Evolutionary conservation across 2,888 invertebrate genomes (phyloP).

Genomic region (Pilophorus perplexus): DNA sequence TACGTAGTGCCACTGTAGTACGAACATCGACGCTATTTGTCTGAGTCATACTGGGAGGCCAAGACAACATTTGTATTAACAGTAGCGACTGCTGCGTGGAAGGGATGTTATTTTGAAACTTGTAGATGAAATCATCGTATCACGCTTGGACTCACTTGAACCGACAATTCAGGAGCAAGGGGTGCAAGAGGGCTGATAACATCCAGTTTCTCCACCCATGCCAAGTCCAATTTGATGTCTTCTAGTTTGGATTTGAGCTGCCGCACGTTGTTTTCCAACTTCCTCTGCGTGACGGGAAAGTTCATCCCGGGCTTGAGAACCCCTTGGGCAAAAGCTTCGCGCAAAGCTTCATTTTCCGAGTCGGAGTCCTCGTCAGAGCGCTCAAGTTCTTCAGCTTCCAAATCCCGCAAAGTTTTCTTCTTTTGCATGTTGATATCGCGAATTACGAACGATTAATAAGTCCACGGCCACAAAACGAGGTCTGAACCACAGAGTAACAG

Average conservation of each 20-base stretch:
- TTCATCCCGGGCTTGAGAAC: conserved; percentile 83
- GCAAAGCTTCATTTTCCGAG: conserved; percentile 68
- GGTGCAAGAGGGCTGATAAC: conserved; percentile 73
- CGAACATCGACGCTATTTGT: no score
- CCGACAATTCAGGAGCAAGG: conserved; percentile 77
- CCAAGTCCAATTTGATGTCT: conserved; percentile 68
- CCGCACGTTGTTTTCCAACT: conserved; percentile 64
- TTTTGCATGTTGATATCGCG: no score
- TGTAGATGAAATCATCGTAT: no score
- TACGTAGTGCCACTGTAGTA: no score
- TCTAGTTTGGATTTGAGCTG: conserved; percentile 65
- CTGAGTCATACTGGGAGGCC: no score
- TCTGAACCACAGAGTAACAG: background rate
- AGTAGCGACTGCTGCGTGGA: no score
- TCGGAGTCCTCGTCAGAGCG: conserved; percentile 54
- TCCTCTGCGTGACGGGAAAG: conserved; percentile 61
- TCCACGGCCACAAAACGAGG: background rate
- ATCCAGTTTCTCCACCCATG: conserved; percentile 86
- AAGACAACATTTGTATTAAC: no score
- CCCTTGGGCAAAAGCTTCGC: conserved; percentile 84
- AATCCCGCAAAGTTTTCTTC: conserved; percentile 35
- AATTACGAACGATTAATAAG: no score
- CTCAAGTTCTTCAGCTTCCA: conserved; percentile 41
- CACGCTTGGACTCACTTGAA: conserved; percentile 55
- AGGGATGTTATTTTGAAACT: no score